phyloP scores from a whole-genome alignment of 2,113 vertebrate genomes.

The Todiramphus chloris region DNA sequence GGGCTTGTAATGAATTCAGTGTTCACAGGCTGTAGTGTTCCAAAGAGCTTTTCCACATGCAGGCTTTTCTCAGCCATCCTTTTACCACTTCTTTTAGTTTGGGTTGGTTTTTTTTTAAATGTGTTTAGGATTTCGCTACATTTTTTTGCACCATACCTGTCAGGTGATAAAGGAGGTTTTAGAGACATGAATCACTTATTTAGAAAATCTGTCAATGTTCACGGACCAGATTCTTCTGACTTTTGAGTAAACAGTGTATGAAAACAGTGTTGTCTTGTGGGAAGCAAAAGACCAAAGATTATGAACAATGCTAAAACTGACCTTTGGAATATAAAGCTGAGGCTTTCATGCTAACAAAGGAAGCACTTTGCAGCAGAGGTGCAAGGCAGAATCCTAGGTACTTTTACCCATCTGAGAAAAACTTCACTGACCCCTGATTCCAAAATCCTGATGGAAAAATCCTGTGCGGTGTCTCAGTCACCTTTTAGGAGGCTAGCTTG shows the following conservation, averaged over 20 bases:
- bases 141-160: background rate
- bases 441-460: background rate
- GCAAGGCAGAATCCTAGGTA: background rate
- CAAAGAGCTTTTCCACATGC: background rate
- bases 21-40: background rate
- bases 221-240: background rate
- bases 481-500: background rate
- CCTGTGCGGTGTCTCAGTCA: rapidly evolving
- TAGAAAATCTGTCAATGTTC: background rate
- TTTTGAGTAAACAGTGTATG: background rate
- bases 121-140: background rate
- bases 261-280: background rate
- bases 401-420: background rate
- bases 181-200: background rate
- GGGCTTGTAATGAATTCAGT: background rate
- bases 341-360: background rate
- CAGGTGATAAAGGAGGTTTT: background rate
- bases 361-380: background rate
- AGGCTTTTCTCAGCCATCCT: background rate
- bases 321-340: background rate
- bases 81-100: background rate
- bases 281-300: background rate
- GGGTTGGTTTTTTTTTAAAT: background rate
- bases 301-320: background rate
- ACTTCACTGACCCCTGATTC: background rate